phyloP scores from a whole-genome alignment of 2,888 invertebrate genomes.

The Sialis fuliginosa region DNA sequence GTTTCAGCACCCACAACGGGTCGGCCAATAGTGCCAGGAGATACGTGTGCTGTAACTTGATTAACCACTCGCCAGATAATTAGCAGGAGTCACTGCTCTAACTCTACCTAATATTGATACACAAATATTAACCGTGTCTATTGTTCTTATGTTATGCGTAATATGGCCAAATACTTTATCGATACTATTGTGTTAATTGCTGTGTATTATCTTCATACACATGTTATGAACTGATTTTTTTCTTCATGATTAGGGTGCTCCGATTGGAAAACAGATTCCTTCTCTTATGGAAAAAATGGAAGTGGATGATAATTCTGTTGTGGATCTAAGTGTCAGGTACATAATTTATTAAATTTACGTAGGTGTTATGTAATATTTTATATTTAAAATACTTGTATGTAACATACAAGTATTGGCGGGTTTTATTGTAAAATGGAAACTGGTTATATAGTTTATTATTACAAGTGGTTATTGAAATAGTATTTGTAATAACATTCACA shows the following conservation, averaged over 20 bases:
- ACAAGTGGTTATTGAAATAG: no score
- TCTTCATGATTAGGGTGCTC: background rate
- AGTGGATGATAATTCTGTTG: constrained; percentile 64
- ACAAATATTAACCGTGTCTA: background rate
- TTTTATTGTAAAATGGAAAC: no score
- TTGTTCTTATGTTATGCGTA: no score
- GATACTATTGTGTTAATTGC: no score
- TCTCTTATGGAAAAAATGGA: constrained; percentile 54
- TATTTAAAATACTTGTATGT: no score
- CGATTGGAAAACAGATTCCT: background rate
- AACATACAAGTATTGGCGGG: no score
- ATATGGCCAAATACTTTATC: no score
- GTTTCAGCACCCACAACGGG: background rate
- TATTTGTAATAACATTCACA: no score
- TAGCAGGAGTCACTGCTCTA: background rate
- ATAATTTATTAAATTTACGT: constrained; percentile 9
- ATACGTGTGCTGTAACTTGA: constrained; percentile 17
- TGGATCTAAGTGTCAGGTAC: constrained; percentile 76
- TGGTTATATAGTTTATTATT: no score
- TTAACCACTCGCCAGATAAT: constrained; percentile 12
- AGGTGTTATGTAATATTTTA: no score
- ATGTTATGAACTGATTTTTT: background rate
- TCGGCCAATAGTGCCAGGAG: background rate
- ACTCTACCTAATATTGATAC: background rate
- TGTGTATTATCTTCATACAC: no score